Evolutionary conservation across 2,888 invertebrate species (phyloP), one percentile per base, ranked within the genome.

Genomic region (Sympetrum striolatum): DNA sequence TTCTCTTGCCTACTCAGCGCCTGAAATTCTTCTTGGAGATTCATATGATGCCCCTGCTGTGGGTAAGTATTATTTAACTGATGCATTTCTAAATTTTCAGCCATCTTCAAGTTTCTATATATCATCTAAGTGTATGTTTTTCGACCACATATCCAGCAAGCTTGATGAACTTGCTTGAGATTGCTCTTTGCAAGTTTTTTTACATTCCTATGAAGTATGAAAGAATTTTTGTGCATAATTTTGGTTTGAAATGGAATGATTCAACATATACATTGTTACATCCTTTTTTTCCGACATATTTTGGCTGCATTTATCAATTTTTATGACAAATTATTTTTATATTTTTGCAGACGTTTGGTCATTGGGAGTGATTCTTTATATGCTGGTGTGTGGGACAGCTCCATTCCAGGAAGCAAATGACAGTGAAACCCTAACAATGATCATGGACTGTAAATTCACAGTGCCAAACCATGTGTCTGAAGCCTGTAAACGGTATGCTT

Each of bases 341-440:
- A 92, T 91, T 91, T 94, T 94, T 18, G 22, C 93, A 96, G 99
- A 99, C 95, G 98, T 99, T 90, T 99, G 99, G 99, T 99, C 99
- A 10, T 95, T 99, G 91, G 99, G 99, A 91, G 99, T 99, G 25
- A 99, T 99, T 93, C 95, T 99, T 81, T 99, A 98, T 94, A 99
- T 99, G 99, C 95, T 99, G 93, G 99, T 99, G 8, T 98, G 98
- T 94, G 99, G 99, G 10, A 97, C 98, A 93, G 97, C 99, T 60
- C 99, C 99, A 10, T 99, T 99, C 94, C 99, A 99, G 94, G 99
- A 99, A 95, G 99, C 99, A 53, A 99, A 99, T 94, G 99, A 99
- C 94, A 99, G 98, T 93, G 99, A 99, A 95, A 99, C 99, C 0
- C 95, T 99, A 90, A 99, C 99, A 53, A 99, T 98, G 98, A 99